phyloP scores from a whole-genome alignment of 2,888 invertebrate species.

The Oligia fasciuncula region DNA sequence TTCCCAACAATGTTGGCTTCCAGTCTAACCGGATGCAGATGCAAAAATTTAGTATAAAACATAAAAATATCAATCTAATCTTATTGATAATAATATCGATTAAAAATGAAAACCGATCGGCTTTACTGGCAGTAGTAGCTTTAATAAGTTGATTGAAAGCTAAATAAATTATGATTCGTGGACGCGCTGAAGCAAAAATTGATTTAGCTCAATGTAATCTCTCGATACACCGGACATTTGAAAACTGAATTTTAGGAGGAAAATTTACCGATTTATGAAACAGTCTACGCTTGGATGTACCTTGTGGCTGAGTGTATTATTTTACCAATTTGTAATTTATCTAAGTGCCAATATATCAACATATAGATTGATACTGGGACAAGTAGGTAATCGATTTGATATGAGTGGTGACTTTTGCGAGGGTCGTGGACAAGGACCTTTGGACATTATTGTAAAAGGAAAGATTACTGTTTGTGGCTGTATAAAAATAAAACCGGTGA shows the following conservation, averaged over 20 bases:
- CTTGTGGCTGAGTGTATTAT: neutral
- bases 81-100: neutral
- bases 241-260: neutral
- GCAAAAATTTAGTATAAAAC: neutral
- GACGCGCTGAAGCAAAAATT: too few relatives aligned
- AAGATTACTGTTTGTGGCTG: too few relatives aligned
- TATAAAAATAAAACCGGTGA: too few relatives aligned
- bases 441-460: too few relatives aligned
- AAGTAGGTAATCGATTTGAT: too few relatives aligned
- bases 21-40: neutral
- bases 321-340: neutral
- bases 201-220: too few relatives aligned
- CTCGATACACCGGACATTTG: constrained; percentile 13
- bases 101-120: neutral
- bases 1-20: neutral
- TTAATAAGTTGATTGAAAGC: neutral
- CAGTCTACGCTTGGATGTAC: neutral
- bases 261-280: neutral
- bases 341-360: too few relatives aligned
- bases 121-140: neutral
- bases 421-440: too few relatives aligned
- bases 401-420: too few relatives aligned
- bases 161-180: constrained; percentile 9
- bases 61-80: neutral
- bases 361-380: too few relatives aligned